These are phyloP conservation scores for Tarsius wallacei DNA, from an alignment of 2,797 vertebrate genomes.

Conservation along the genomic window DNA sequence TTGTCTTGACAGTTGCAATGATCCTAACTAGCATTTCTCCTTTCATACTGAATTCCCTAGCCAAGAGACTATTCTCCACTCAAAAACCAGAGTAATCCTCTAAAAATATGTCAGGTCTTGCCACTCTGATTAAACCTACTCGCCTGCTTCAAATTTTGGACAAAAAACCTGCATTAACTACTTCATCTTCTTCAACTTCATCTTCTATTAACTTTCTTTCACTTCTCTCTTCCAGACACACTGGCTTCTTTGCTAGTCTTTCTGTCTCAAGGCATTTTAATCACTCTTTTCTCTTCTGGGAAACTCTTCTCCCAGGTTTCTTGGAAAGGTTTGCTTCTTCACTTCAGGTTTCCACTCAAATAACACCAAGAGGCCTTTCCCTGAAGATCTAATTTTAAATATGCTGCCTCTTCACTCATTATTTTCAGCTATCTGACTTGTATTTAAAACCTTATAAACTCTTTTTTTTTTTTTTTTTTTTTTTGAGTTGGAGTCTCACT, in stretches of 20 bases:
- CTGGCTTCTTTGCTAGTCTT: not conserved
- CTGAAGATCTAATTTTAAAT: conserved; percentile 2
- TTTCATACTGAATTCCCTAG: not conserved
- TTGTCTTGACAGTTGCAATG: not conserved
- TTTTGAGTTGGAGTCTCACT: no score
- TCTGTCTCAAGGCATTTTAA: not conserved
- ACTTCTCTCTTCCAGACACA: not conserved
- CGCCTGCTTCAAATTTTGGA: not conserved
- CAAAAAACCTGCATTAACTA: not conserved
- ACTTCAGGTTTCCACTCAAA: not conserved
- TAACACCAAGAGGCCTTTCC: not conserved
- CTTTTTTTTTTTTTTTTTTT: not conserved
- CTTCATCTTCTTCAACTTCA: not conserved
- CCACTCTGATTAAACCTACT: not conserved
- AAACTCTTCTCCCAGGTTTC: not conserved
- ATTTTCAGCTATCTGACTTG: not conserved
- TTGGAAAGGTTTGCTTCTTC: not conserved
- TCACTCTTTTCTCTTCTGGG: not conserved
- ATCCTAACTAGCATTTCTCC: not conserved
- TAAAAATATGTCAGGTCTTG: not conserved
- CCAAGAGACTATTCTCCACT: not conserved
- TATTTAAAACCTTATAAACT: not conserved
- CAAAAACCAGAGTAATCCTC: not conserved
- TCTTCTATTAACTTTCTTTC: not conserved
- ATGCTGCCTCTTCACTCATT: not conserved